Evolutionary conservation across 2,797 vertebrate species (phyloP), one percentile per base, ranked within the genome.

Genomic region (Spinibarbus caldwelli): DNA sequence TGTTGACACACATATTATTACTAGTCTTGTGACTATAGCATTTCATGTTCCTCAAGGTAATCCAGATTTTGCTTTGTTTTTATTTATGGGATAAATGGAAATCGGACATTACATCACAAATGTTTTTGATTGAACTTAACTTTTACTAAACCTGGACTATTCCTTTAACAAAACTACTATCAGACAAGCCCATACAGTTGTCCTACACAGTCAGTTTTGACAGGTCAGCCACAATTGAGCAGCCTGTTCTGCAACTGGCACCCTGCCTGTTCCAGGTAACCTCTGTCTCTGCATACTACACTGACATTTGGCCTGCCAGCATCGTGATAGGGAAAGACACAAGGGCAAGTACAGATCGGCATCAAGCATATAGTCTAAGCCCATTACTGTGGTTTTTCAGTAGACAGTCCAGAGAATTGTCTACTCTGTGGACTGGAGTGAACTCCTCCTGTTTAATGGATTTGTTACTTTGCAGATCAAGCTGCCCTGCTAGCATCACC

Each of bases 401-500:
- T n/a, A 15, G 75, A 59, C 54, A 29, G 17, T 59, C 36, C 77
- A 59, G 49, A 83, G 26, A 57, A 83, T 41, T 45, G 45, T 84
- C 38, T 47, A 31, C 52, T 78, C 26, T 47, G 23, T 78, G 76
- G 26, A 78, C 75, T 85, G 26, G 36, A 45, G n/a, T 80, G 49
- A 68, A 75, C 36, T 38, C 31, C 59, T 36, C 17, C 45, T 66
- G 34, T 41, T 84, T 49, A 57, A 73, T 68, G 76, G n/a, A 41
- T 72, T 43, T 78, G 45, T 66, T 72, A 31, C 59, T 66, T 72
- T 71, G n/a, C 26, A 68, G 19, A 67, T n/a, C n/a, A 62, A 70
- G 78, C 43, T 59, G 64, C 26, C 70, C 78, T 49, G 72, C 57
- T 57, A 71, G 66, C 71, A 47, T 85, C 64, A 36, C 64, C 71